Evolutionary conservation across 2,113 vertebrate genomes (phyloP), one percentile per base, ranked within the genome.

Genomic region (Nesogale talazaci): DNA sequence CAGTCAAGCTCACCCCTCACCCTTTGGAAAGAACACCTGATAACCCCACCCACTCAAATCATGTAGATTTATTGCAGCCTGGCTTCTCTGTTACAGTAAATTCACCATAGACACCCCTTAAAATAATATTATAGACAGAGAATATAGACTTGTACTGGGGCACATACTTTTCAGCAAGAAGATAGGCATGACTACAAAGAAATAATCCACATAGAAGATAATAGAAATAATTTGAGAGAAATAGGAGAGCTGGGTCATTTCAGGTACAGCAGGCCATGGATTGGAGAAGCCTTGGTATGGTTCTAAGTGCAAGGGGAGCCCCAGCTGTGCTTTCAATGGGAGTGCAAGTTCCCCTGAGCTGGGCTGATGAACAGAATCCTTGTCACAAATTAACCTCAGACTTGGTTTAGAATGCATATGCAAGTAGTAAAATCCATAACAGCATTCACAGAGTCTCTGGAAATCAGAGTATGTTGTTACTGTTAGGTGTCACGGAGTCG

Each of bases 161-260:
- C 15, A 46, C 3, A 36, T 0, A 0, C 20, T 42, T 72, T 9
- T 27, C 31, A 70, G 29, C 29, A 6, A 70, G 22, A 69, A 84
- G 29, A 12, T 11, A 52, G 46, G 46, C 46, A 52, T 52, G 46
- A 52, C 46, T 52, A 52, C 46, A 90, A 23, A 2, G 1, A 7
- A 83, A 67, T 31, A 23, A 85, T 29, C 40, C 77, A 27, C 1
- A 57, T 1, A 22, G 40, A 36, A 46, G 52, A 8, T 67, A 5
- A 15, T 34, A 11, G 78, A 94, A 25, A 77, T 34, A 31, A 72
- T 83, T 85, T 83, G 40, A 74, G 31, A 70, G 31, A 93, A n/a
- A 59, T 67, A 59, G 38, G 46, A 7, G 8, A 29, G 2, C 20
- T 38, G 25, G 2, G 17, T 89, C 46, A 70, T 40, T 89, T 65